These are phyloP conservation scores for Micrasema longulum DNA, from an alignment of 1,140 invertebrate species.

Conservation along the genomic window DNA sequence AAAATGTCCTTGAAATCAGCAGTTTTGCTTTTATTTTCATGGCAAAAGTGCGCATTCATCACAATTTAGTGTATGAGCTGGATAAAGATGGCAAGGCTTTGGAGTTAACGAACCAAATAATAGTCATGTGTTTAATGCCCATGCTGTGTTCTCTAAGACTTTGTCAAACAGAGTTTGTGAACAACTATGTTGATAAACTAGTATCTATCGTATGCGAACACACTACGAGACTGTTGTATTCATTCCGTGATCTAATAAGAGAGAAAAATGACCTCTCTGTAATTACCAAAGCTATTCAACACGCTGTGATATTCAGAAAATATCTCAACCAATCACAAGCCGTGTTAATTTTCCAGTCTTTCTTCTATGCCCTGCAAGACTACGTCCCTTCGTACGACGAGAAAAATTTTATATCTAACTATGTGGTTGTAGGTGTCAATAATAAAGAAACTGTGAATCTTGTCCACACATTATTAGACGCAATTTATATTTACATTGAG, in stretches of 20 bases:
- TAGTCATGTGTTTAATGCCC: slow-evolving; percentile 73
- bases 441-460: slow-evolving; percentile 62
- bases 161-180: slow-evolving; percentile 65
- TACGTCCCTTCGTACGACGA: slow-evolving; percentile 61
- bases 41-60: slow-evolving; percentile 57
- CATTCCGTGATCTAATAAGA: slow-evolving; percentile 67
- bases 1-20: slow-evolving; percentile 59
- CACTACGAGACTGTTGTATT: slow-evolving; percentile 73
- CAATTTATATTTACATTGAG: slow-evolving; percentile 72
- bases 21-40: slow-evolving; percentile 59
- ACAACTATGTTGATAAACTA: slow-evolving; percentile 74
- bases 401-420: slow-evolving; percentile 53
- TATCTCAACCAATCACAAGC: slow-evolving; percentile 73
- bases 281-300: slow-evolving; percentile 74
- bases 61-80: slow-evolving; percentile 57
- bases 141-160: slow-evolving; percentile 66
- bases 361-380: slow-evolving; percentile 76
- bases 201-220: slow-evolving; percentile 72
- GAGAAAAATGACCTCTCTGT: slow-evolving; percentile 68
- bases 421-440: slow-evolving; percentile 45
- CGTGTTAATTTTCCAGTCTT: slow-evolving; percentile 76
- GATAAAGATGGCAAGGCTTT: slow-evolving; percentile 59
- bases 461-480: slow-evolving; percentile 72
- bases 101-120: slow-evolving; percentile 68
- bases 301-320: slow-evolving; percentile 67